Conservation (phyloP, 2,888 invertebrate genomes). For the Eupithecia insigniata region DNA sequence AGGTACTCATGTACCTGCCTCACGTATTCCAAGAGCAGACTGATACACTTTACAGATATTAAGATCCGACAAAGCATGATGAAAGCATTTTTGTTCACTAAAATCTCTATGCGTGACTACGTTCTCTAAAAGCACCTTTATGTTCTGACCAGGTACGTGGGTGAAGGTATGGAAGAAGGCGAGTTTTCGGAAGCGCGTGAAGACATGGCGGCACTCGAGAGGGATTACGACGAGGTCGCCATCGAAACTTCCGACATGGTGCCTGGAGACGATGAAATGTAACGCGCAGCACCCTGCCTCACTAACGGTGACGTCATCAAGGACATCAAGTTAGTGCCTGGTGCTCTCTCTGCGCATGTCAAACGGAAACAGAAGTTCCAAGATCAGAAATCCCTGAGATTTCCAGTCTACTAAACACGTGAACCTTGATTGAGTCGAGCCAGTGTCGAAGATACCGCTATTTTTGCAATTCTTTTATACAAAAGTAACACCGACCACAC, state of each 20-base stretch:
- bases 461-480: background rate
- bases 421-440: constrained; percentile 20
- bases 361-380: constrained; percentile 9
- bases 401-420: background rate
- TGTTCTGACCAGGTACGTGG: constrained; percentile 86
- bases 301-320: constrained; percentile 16
- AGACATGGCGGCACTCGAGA: constrained; percentile 89
- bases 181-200: constrained; percentile 93
- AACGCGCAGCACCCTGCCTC: constrained; percentile 44
- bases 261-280: constrained; percentile 74
- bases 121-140: background rate
- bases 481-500: background rate
- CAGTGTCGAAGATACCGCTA: constrained; percentile 8
- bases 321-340: constrained; percentile 11
- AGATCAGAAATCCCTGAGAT: background rate
- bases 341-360: constrained; percentile 31
- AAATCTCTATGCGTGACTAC: too few species aligned
- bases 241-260: constrained; percentile 83
- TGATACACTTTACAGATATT: too few species aligned
- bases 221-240: constrained; percentile 90
- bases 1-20: too few species aligned
- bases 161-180: constrained; percentile 93
- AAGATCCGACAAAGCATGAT: too few species aligned
- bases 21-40: too few species aligned
- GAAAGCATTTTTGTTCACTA: too few species aligned